A percentile compares a stretch with the other conserved stretches of the same genome.
Conservation (phyloP, 2,113 vertebrate species). For the Ciconia stormi region DNA sequence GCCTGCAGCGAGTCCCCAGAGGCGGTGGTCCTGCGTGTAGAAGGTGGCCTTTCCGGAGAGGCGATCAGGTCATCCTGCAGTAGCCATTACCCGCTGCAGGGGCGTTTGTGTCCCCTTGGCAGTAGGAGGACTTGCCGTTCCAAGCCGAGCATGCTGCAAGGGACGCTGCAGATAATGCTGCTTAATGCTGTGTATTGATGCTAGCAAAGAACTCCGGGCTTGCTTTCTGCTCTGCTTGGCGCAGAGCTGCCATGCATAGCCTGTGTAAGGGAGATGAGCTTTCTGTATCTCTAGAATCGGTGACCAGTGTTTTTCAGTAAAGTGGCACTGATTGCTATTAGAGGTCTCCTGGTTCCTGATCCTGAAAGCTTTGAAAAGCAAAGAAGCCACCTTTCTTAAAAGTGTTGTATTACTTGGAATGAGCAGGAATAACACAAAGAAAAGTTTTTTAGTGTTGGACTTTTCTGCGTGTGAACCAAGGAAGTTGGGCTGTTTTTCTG, state of each 20-base stretch:
- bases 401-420: neutral
- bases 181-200: no score
- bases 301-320: fast-evolving
- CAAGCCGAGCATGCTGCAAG: fast-evolving
- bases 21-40: fast-evolving
- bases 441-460: neutral
- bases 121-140: fast-evolving
- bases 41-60: fast-evolving
- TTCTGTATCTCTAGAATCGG: no score
- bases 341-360: neutral
- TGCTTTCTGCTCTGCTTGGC: neutral
- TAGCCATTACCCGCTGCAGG: fast-evolving
- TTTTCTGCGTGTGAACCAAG: neutral
- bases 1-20: neutral
- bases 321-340: neutral
- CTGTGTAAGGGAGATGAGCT: neutral
- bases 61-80: neutral
- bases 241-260: fast-evolving
- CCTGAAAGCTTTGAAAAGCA: neutral
- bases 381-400: neutral
- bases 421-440: neutral
- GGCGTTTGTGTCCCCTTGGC: neutral
- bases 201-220: no score
- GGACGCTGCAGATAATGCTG: fast-evolving
- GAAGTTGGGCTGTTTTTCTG: neutral